Conservation (phyloP, 2,888 invertebrate genomes). For the Ceramica pisi region DNA sequence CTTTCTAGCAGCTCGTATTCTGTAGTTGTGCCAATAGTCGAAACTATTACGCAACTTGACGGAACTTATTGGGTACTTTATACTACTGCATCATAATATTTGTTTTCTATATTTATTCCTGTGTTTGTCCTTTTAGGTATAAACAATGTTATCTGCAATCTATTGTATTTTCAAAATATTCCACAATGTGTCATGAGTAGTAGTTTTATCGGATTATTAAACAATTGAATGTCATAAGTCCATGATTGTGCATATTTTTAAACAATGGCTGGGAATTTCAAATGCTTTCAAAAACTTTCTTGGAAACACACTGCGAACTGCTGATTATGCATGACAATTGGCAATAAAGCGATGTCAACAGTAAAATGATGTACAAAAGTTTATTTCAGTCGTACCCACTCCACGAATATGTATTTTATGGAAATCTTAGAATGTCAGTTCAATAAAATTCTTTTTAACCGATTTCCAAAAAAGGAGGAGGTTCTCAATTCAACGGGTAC, state of each 20-base stretch:
- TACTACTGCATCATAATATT: too few species aligned
- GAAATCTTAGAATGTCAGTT: neutral
- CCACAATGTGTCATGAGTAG: neutral
- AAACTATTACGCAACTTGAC: too few species aligned
- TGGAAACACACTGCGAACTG: neutral
- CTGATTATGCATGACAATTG: neutral
- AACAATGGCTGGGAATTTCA: neutral
- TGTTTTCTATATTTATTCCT: too few species aligned
- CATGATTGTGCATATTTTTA: neutral
- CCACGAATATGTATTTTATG: neutral
- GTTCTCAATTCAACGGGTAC: too few species aligned
- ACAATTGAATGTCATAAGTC: neutral
- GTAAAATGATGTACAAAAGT: neutral
- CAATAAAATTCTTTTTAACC: too few species aligned
- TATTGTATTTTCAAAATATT: conserved; percentile 1
- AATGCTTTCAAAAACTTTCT: neutral
- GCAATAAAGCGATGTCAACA: neutral
- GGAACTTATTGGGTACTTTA: too few species aligned
- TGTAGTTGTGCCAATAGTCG: too few species aligned
- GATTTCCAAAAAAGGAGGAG: too few species aligned
- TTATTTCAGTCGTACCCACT: neutral
- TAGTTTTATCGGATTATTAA: neutral
- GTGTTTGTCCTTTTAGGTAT: neutral
- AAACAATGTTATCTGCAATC: conserved; percentile 6
- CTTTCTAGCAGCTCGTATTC: too few species aligned